These are phyloP conservation scores for Petrolisthes manimaculis DNA, from an alignment of 2,888 invertebrate genomes.

Conservation along the genomic window DNA sequence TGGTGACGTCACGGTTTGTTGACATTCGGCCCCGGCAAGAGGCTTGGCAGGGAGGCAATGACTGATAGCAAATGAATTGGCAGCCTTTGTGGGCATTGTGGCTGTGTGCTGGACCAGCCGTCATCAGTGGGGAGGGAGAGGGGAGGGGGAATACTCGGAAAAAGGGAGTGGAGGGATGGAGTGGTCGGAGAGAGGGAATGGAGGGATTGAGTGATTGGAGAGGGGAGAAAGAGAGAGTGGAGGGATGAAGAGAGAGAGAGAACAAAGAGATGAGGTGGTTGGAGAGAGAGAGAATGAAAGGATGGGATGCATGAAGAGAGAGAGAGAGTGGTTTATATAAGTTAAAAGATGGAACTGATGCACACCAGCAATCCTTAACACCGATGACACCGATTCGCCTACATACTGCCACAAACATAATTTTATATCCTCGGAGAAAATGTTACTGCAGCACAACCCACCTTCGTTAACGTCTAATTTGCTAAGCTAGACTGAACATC, in stretches of 20 bases:
- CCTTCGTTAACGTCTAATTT: too few species aligned
- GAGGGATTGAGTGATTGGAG: background rate
- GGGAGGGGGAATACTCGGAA: background rate
- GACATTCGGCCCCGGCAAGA: conserved; percentile 15
- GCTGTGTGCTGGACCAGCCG: background rate
- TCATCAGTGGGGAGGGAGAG: background rate
- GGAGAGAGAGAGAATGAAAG: background rate
- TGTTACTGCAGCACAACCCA: too few species aligned
- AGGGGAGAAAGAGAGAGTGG: background rate
- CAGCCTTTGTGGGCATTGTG: conserved; percentile 40
- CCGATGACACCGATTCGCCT: too few species aligned
- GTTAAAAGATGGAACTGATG: too few species aligned
- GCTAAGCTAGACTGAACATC: too few species aligned
- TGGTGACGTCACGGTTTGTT: conserved; percentile 44
- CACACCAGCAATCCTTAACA: too few species aligned
- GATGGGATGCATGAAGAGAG: background rate
- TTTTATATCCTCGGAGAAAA: too few species aligned
- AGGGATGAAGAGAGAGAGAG: background rate
- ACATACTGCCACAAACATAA: too few species aligned
- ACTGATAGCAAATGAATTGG: conserved; percentile 38
- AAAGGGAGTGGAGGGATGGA: background rate
- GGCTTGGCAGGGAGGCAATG: conserved; percentile 23
- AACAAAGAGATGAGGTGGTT: background rate
- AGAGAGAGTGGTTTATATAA: background rate
- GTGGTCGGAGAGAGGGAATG: background rate